Evolutionary conservation across 2,888 invertebrate genomes (phyloP), one percentile per base, ranked within the genome.

Genomic region (Tuta absoluta): DNA sequence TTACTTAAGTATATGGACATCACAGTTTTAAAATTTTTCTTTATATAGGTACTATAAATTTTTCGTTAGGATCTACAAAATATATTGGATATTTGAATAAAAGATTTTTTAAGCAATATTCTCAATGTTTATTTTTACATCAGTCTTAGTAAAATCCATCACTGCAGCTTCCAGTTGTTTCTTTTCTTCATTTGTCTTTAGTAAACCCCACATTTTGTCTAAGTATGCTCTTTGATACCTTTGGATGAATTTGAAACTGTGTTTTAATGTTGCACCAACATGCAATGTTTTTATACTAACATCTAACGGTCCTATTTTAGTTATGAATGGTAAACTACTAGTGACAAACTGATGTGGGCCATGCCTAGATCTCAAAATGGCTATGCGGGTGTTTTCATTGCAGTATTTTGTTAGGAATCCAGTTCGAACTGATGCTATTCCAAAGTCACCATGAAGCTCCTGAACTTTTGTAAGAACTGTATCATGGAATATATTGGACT

Each of bases 331-430:
- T 69, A 97, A 75, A 66, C 93, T 87, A 76, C 95, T 95, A 0
- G 94, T 89, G 0, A 96, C 91, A 80, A 95, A 93, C 75, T 90
- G 93, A 76, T 97, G 96, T 2, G 96, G 95, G 0, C 95, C 95
- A 80, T 96, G 96, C 62, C 96, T 89, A 19, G 93, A 92, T 75
- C 95, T 92, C 61, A 97, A 90, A 38, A 97, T 92, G 0, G 95
- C 95, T 72, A 96, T 94, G 86, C 93, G 93, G 0, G 96, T 96
- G 66, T 93, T 92, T 70, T 94, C 93, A 84, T 96, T 96, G 77
- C 95, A 95, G 85, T 97, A 96, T 89, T 96, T 96, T 24, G 95
- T 94, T 78, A 93, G 87, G 74, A 96, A 95, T 24, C 96, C 96
- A 64, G 93, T 89, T 75, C 93, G 93, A 8, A 95, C 92, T 1